Evolutionary conservation across 2,888 invertebrate genomes (phyloP), one percentile per base, ranked within the genome.

Genomic region (Apomyelois bistriatella): DNA sequence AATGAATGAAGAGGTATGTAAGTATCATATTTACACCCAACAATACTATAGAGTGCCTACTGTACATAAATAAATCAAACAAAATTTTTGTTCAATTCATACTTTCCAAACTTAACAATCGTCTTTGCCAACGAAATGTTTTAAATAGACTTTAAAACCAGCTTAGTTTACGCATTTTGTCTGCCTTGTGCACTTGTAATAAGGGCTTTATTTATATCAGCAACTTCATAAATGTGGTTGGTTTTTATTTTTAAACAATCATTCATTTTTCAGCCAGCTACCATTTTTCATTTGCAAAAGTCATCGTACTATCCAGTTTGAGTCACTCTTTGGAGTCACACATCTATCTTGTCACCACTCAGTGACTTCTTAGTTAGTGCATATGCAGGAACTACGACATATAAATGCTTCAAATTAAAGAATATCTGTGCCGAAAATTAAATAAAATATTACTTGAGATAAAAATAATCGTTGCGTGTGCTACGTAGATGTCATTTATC

Each of bases 161-260:
- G 9, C 6, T 50, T 41, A 28, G 10, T 30, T 30, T 40, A 2
- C 40, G 32, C 32, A 12, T 12, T 15, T n/a, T 16, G 2, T 32
- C 15, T 10, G 8, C 30, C 46, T 15, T 16, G 0, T n/a, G 9
- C 1, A 8, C 9, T 9, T 15, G n/a, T 16, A 13, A 46, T 32
- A 32, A 16, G 32, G 30, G 15, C 16, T 32, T 9, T 32, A 5
- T 16, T 46, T 0, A 13, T 46, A 10, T 46, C 1, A 16, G 3
- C 43, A 30, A 13, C 6, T 12, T 0, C 28, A 6, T 12, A 8
- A n/a, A n/a, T n/a, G n/a, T 32, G 8, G 43, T 12, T 6, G 28
- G 9, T 9, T 32, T 46, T 46, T 46, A 46, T 46, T 32, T 46
- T 46, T 35, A 46, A 46, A 15, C 15, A 46, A 46, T 46, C 32